These are phyloP conservation scores for Candoia aspera DNA, from an alignment of 2,113 vertebrate genomes.

Conservation along the genomic window DNA sequence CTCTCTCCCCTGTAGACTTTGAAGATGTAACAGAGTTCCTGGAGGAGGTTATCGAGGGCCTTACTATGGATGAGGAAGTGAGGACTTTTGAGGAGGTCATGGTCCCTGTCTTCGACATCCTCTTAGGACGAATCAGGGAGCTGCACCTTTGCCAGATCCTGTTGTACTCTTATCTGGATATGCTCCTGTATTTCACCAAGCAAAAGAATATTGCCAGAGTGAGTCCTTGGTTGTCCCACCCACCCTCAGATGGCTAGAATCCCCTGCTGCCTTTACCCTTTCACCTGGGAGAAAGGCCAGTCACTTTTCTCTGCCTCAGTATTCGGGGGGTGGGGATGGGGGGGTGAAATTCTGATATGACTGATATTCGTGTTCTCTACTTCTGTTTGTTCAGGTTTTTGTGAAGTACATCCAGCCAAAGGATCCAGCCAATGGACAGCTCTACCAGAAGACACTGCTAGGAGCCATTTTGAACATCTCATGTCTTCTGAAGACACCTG, in stretches of 20 bases:
- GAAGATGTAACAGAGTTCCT: constrained; percentile 89
- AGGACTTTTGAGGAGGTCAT: constrained; percentile 93
- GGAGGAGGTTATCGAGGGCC: constrained; percentile 86
- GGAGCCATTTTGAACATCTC: constrained; percentile 88
- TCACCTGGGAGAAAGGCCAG: background rate
- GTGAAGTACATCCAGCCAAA: constrained; percentile 92
- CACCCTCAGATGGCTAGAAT: background rate
- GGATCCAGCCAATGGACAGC: constrained; percentile 89
- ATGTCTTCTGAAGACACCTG: constrained; percentile 93
- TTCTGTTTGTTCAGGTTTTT: constrained; percentile 78
- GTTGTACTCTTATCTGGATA: constrained; percentile 89
- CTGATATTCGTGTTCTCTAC: accelerated
- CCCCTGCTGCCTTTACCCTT: background rate
- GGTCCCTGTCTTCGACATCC: constrained; percentile 89
- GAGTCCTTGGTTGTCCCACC: constrained; percentile 10
- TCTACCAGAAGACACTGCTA: constrained; percentile 93
- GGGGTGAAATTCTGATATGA: background rate
- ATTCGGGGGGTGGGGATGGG: too few relatives aligned
- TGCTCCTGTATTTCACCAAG: constrained; percentile 92
- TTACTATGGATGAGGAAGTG: constrained; percentile 90
- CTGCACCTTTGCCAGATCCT: constrained; percentile 92
- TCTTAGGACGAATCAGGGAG: constrained; percentile 86
- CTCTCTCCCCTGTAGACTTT: constrained; percentile 74
- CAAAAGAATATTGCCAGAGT: constrained; percentile 94
- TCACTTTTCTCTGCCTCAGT: background rate